These are phyloP conservation scores for Eumaeus atala DNA, from an alignment of 1,140 invertebrate genomes.

Conservation along the genomic window DNA sequence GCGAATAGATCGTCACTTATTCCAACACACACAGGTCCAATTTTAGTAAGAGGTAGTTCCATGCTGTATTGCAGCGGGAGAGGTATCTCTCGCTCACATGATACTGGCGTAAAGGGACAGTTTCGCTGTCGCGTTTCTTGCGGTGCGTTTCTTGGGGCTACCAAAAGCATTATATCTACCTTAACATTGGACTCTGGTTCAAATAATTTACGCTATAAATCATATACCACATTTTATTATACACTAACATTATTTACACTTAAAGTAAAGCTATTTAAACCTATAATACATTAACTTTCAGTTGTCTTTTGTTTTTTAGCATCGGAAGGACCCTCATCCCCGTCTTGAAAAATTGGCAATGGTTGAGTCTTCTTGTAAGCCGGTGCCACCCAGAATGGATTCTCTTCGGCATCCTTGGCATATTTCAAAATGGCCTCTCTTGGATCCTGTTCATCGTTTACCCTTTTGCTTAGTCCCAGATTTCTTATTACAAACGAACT, in stretches of 20 bases:
- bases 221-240: conserved; percentile 15
- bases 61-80: too few relatives aligned
- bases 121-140: too few relatives aligned
- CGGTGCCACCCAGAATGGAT: conserved; percentile 97
- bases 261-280: background rate
- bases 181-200: too few relatives aligned
- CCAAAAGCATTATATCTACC: too few relatives aligned
- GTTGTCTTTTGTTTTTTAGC: conserved; percentile 72
- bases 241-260: conserved; percentile 9
- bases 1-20: too few relatives aligned
- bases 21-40: too few relatives aligned
- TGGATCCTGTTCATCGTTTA: conserved; percentile 97
- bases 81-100: too few relatives aligned
- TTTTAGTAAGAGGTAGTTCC: too few relatives aligned
- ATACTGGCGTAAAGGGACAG: too few relatives aligned
- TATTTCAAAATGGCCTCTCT: conserved; percentile 97
- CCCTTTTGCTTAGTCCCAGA: conserved; percentile 92
- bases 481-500: conserved; percentile 98
- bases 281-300: conserved; percentile 9
- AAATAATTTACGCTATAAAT: background rate
- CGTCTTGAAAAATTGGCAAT: conserved; percentile 81
- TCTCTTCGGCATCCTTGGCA: conserved; percentile 96
- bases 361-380: conserved; percentile 93
- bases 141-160: too few relatives aligned
- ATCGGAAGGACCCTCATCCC: conserved; percentile 75